Evolutionary conservation across 2,113 vertebrate genomes (phyloP).

Genomic region (Falcunculus frontatus): DNA sequence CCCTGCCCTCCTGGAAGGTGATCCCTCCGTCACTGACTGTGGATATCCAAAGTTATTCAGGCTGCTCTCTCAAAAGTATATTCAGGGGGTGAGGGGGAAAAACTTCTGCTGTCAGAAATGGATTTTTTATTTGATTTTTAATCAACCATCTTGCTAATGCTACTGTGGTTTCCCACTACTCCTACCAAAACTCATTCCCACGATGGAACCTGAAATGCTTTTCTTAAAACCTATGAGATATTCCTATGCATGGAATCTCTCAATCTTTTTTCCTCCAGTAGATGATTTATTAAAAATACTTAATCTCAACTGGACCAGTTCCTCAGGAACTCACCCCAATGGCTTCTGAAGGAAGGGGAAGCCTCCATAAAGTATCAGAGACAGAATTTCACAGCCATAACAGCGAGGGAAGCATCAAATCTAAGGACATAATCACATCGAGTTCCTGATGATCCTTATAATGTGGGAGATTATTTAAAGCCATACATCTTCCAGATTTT

Average conservation of each 20-base stretch:
- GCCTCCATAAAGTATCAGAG: neutral
- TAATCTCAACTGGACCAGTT: neutral
- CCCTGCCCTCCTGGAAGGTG: neutral
- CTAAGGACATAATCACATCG: neutral
- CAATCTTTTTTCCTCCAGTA: neutral
- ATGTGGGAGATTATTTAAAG: neutral
- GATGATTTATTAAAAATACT: neutral
- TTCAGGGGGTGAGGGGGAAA: neutral
- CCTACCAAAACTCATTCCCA: neutral
- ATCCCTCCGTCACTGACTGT: neutral
- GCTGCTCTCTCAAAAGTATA: neutral
- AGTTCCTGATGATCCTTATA: neutral
- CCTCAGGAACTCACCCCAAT: neutral
- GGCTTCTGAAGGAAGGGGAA: neutral
- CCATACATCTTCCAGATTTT: neutral
- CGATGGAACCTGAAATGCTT: neutral
- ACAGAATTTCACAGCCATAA: neutral
- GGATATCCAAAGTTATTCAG: neutral
- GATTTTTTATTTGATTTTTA: neutral
- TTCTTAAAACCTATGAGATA: neutral
- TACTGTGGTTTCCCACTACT: constrained; percentile 19
- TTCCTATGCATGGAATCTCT: neutral
- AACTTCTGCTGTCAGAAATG: neutral
- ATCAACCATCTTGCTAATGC: neutral
- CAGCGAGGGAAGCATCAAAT: neutral